phyloP scores from a whole-genome alignment of 2,113 vertebrate genomes.

The Pseudopodoces humilis region DNA sequence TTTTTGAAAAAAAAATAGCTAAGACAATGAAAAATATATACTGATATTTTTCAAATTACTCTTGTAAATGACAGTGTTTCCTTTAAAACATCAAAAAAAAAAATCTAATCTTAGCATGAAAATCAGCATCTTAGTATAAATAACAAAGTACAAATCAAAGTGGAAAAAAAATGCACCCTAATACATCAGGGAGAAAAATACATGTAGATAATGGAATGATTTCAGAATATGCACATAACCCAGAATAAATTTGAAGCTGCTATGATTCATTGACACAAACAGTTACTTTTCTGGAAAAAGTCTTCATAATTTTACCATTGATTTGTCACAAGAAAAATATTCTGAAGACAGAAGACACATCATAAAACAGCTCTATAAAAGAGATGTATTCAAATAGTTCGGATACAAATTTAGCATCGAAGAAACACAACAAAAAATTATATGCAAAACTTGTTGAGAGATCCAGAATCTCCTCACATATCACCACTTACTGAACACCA shows the following conservation, averaged over 20 bases:
- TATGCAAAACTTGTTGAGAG: not conserved
- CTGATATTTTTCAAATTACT: not conserved
- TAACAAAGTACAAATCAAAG: not conserved
- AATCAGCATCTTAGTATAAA: not conserved
- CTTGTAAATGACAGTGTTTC: not conserved
- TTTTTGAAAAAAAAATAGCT: not conserved
- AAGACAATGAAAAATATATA: not conserved
- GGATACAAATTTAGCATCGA: not conserved
- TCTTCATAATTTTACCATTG: not conserved
- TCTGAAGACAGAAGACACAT: not conserved
- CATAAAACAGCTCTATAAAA: not conserved
- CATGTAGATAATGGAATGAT: not conserved
- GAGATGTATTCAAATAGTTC: not conserved
- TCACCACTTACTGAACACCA: not conserved
- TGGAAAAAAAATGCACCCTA: not conserved
- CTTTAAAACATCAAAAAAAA: not conserved
- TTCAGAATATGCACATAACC: not conserved
- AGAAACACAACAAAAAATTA: not conserved
- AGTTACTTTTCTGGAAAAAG: not conserved
- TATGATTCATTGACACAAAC: not conserved
- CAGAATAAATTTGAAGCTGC: not conserved
- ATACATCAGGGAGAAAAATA: not conserved
- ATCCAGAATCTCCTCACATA: not conserved
- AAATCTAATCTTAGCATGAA: too few species aligned
- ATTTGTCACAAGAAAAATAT: not conserved